Percentiles rank a stretch among this genome's conserved stretches.
Evolutionary conservation across 2,113 vertebrate genomes (phyloP).

Genomic region (Columbina picui): DNA sequence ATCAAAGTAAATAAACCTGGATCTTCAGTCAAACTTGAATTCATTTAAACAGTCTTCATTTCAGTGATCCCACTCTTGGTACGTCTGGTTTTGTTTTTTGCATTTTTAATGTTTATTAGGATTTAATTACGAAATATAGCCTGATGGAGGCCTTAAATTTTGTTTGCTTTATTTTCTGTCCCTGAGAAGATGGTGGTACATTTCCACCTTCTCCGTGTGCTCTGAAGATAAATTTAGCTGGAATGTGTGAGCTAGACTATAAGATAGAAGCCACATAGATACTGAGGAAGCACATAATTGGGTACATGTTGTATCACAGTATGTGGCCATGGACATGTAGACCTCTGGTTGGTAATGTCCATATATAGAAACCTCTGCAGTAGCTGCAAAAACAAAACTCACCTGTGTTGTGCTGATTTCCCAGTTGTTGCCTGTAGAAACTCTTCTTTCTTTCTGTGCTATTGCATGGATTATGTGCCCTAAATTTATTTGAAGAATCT

Average conservation of each 20-base stretch:
- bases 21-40: background rate
- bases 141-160: background rate
- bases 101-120: background rate
- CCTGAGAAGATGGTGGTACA: background rate
- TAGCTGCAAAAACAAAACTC: background rate
- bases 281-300: background rate
- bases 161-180: background rate
- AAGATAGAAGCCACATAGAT: background rate
- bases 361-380: background rate
- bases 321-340: background rate
- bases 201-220: background rate
- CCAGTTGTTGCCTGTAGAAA: background rate
- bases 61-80: background rate
- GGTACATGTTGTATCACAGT: fast-evolving
- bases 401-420: background rate
- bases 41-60: background rate
- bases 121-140: background rate
- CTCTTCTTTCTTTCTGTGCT: background rate
- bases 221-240: background rate
- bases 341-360: background rate
- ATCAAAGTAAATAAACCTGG: background rate
- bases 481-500: background rate
- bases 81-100: background rate
- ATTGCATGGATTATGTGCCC: background rate
- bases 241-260: background rate